Evolutionary conservation across 2,113 vertebrate species (phyloP), one percentile per base, ranked within the genome.

Genomic region (Podarcis raffonei): DNA sequence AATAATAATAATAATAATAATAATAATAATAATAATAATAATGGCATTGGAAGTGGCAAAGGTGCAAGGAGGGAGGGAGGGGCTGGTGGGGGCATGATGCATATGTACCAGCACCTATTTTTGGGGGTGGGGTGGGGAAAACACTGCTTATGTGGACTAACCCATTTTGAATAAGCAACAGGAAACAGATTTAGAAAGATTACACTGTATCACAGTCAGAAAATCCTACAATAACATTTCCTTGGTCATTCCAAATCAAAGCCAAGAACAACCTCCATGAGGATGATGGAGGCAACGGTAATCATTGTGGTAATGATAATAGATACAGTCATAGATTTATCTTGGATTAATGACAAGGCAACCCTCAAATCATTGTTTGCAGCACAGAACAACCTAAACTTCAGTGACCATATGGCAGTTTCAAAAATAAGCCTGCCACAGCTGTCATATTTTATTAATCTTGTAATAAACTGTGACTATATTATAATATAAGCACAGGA

Each of bases 361-460:
- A 42, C 22, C 30, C 3, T 85, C 11, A 91, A 78, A 94, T 92
- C 81, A 72, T 65, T 91, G n/a, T 89, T 94, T 88, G 86, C 93
- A 91, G 66, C 39, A 85, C n/a, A 89, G 77, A 6, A 53, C 57
- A 66, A 48, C 79, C 79, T 82, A 87, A 92, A 90, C 90, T 87
- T 75, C 84, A 90, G 79, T 68, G 87, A 94, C 65, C 84, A 87
- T 85, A 84, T 57, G 72, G 75, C 87, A 91, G 88, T 94, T 94
- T 75, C 68, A 93, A 74, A 94, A 94, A 35, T 71, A 90, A 79
- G 57, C 83, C 37, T 83, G 79, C 5, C 76, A 92, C 65, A 78
- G 74, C 90, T 92, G 87, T 85, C 89, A 53, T 82, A 93, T 82
- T 94, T 92, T 92, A 92, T 92, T 94, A 92, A 87, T 92, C 74